A percentile compares a stretch with the other conserved stretches of the same genome.
phyloP scores from a whole-genome alignment of 2,888 invertebrate species.

The Congeria kusceri region DNA sequence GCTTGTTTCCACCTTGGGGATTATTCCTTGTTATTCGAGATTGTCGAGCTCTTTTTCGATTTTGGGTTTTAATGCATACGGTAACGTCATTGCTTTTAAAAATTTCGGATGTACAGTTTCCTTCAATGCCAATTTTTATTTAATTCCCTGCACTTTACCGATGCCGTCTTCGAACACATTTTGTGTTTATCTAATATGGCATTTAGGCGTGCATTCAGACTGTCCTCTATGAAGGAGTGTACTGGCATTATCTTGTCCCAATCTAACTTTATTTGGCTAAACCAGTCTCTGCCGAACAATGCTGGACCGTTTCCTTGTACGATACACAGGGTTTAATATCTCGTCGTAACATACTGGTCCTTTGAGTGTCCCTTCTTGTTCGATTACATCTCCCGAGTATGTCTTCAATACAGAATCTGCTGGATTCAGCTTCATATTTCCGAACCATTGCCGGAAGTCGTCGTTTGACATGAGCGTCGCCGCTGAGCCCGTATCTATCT shows the following conservation, averaged over 20 bases:
- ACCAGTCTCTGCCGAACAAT: constrained; percentile 38
- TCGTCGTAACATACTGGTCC: no score
- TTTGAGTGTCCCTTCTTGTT: no score
- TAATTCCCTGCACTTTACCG: constrained; percentile 31
- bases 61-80: constrained; percentile 48
- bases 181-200: no score
- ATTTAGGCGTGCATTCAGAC: no score
- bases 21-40: constrained; percentile 18
- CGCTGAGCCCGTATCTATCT: no score
- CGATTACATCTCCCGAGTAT: no score
- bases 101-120: constrained; percentile 49
- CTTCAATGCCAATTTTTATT: constrained; percentile 42
- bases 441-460: no score
- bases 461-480: no score
- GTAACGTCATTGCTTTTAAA: constrained; percentile 63
- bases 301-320: constrained; percentile 26
- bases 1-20: constrained; percentile 19
- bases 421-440: no score
- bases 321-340: neutral
- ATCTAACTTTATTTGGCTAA: constrained; percentile 24
- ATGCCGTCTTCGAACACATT: no score
- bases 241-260: constrained; percentile 12
- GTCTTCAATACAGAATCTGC: no score
- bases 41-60: constrained; percentile 26
- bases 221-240: no score